Evolutionary conservation across 2,113 vertebrate genomes (phyloP).

Genomic region (Chamaea fasciata): DNA sequence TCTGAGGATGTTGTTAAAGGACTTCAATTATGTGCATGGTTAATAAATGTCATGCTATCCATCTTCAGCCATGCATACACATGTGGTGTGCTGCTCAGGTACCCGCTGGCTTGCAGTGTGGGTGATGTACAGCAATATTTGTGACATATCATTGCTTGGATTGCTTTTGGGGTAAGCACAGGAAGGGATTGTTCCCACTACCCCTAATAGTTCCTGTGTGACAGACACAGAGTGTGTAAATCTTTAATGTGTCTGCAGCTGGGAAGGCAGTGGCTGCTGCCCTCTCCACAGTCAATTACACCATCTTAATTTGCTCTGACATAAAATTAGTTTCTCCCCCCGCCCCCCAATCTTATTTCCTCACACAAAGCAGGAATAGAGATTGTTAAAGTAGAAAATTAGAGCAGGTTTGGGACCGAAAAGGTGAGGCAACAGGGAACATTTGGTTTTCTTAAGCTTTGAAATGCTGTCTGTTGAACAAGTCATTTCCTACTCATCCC

Average conservation of each 20-base stretch:
- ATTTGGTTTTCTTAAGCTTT: neutral
- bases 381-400: neutral
- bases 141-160: neutral
- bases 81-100: neutral
- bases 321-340: neutral
- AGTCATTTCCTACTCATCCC: neutral
- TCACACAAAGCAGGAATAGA: neutral
- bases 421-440: neutral
- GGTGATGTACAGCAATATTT: neutral
- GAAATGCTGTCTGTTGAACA: neutral
- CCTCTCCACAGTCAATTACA: neutral
- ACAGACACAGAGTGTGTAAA: neutral
- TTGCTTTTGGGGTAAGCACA: neutral
- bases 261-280: neutral
- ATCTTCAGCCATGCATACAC: neutral
- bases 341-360: neutral
- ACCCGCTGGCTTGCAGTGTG: neutral
- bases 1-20: slow-evolving; percentile 8
- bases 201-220: neutral
- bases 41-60: slow-evolving; percentile 35
- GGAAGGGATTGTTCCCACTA: neutral
- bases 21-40: slow-evolving; percentile 48
- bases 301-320: neutral
- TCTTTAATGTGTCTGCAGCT: neutral
- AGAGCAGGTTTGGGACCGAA: neutral